Conservation (phyloP, 1,140 invertebrate species). For the Drosophila chauvacae region DNA sequence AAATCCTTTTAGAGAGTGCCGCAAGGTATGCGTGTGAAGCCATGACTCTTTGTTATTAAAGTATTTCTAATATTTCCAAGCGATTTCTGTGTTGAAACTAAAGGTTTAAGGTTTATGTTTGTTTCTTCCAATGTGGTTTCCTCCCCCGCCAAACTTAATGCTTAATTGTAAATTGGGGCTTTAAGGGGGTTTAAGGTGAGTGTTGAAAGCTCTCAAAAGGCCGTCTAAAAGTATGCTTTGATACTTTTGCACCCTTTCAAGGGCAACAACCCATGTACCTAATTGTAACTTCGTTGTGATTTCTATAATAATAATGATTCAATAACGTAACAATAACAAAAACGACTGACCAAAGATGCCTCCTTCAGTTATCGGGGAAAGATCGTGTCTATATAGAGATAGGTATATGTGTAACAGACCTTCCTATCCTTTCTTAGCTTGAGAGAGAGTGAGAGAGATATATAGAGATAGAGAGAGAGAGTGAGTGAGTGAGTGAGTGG, state of each 20-base stretch:
- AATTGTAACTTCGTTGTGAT: constrained; percentile 22
- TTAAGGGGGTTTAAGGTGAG: no score
- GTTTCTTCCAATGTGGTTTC: constrained; percentile 13
- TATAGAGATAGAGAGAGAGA: constrained; percentile 17
- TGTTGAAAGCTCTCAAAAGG: not conserved
- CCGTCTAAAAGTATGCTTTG: not conserved
- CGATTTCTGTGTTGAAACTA: not conserved
- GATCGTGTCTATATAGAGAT: constrained; percentile 33
- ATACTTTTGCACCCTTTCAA: not conserved
- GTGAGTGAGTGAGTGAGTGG: not conserved
- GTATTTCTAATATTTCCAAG: not conserved
- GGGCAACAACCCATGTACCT: no score
- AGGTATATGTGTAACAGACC: constrained; percentile 36
- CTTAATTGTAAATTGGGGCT: constrained; percentile 1
- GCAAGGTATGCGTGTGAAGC: not conserved
- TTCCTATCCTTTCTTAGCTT: constrained; percentile 22
- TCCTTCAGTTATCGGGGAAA: constrained; percentile 3
- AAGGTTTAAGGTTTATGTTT: not conserved
- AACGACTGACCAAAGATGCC: constrained; percentile 25
- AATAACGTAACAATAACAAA: constrained; percentile 29
- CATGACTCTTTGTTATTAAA: no score
- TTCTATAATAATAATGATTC: constrained; percentile 1
- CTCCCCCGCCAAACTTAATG: not conserved
- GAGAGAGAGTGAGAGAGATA: constrained; percentile 20
- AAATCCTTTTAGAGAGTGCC: not conserved